Percentiles rank a stretch among this genome's conserved stretches.
Evolutionary conservation across 1,140 invertebrate genomes (phyloP).

Genomic region (Aphis craccivora): DNA sequence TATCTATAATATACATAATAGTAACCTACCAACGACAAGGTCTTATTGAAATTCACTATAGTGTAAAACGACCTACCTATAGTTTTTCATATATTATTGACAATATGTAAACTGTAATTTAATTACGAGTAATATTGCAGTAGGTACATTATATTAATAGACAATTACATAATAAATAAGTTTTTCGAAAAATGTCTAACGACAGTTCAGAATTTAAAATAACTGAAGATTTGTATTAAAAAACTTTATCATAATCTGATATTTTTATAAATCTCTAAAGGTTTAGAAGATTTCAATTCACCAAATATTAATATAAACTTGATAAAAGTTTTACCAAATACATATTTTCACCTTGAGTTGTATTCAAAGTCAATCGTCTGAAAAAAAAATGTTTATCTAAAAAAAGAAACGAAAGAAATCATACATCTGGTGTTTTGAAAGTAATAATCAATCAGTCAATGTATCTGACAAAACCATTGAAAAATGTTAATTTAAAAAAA

Average conservation of each 20-base stretch:
- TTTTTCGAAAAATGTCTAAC: neutral
- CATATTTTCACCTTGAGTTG: neutral
- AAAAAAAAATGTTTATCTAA: neutral
- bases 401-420: neutral
- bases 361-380: neutral
- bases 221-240: neutral
- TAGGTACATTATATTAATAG: neutral
- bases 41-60: neutral
- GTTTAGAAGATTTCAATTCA: neutral
- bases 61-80: neutral
- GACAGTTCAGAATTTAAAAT: neutral
- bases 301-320: slow-evolving; percentile 36
- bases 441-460: neutral
- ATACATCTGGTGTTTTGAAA: slow-evolving; percentile 15
- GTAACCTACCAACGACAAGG: neutral
- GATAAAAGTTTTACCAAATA: neutral
- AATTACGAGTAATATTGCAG: neutral
- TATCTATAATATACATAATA: too few species aligned
- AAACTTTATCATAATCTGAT: neutral
- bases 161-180: neutral
- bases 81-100: neutral
- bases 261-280: neutral
- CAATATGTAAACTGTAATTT: neutral
- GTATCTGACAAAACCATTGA: neutral
- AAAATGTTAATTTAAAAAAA: neutral